Percentiles rank a stretch among this genome's conserved stretches.
Evolutionary conservation across 1,140 invertebrate genomes (phyloP).

Genomic region (Drosophila watanabei): DNA sequence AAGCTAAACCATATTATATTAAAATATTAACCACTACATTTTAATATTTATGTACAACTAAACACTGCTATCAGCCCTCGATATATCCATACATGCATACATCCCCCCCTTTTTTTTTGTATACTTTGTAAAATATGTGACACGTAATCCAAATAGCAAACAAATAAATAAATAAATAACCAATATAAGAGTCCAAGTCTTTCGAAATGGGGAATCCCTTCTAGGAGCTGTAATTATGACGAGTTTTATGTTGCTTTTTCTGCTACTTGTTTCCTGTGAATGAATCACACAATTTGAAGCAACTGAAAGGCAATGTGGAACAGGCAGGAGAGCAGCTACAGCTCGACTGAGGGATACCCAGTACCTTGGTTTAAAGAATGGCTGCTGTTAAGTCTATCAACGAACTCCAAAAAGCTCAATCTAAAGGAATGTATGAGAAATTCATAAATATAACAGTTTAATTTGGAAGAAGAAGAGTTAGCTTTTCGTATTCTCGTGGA

Average conservation of each 20-base stretch:
- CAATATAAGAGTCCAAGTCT: constrained; percentile 16
- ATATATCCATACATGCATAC: constrained; percentile 24
- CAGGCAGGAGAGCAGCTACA: background rate
- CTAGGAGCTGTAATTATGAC: background rate
- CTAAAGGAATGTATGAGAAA: no score
- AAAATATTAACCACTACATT: constrained; percentile 66
- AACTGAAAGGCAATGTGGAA: background rate
- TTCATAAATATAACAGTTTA: background rate
- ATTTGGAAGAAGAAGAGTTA: background rate
- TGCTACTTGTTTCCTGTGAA: background rate
- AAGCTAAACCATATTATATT: constrained; percentile 56
- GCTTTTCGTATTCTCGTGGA: background rate
- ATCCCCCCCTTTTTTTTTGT: constrained; percentile 63
- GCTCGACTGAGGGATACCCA: background rate
- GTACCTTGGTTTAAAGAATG: background rate
- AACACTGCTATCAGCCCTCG: constrained; percentile 45
- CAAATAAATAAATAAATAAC: constrained; percentile 63
- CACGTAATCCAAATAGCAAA: constrained; percentile 67
- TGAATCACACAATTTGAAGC: background rate
- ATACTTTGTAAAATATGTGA: constrained; percentile 81
- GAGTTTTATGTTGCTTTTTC: background rate
- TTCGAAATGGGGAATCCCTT: background rate
- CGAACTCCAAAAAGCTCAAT: background rate
- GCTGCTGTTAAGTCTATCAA: background rate
- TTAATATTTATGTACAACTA: constrained; percentile 78